Evolutionary conservation across 2,888 invertebrate genomes (phyloP).

Genomic region (Calameuta pallipes): DNA sequence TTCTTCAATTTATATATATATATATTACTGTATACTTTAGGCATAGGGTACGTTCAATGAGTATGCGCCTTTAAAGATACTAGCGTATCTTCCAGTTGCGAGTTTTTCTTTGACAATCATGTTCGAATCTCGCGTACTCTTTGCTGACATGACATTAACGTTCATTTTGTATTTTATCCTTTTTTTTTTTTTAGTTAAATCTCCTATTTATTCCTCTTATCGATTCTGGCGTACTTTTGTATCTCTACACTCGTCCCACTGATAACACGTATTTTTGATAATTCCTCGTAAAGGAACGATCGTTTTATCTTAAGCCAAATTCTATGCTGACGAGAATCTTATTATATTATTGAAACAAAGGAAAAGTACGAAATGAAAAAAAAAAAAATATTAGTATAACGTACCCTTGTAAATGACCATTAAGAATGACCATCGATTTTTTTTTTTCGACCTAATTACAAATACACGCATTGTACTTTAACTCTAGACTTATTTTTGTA

Average conservation of each 20-base stretch:
- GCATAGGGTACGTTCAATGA: constrained; percentile 28
- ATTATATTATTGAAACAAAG: neutral
- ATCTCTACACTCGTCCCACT: neutral
- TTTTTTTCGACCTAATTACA: neutral
- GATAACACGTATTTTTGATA: neutral
- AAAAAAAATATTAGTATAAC: neutral
- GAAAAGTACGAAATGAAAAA: neutral
- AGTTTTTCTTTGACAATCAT: neutral
- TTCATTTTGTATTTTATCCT: neutral
- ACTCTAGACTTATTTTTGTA: constrained; percentile 39
- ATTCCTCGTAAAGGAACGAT: neutral
- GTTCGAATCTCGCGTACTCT: neutral
- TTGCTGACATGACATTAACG: neutral
- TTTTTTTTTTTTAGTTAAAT: neutral
- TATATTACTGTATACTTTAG: constrained; percentile 27
- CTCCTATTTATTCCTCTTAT: neutral
- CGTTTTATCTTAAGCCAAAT: neutral
- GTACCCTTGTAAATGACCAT: neutral
- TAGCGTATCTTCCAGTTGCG: neutral
- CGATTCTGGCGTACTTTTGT: neutral
- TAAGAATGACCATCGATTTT: neutral
- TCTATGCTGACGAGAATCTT: neutral
- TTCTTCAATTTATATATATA: constrained; percentile 4
- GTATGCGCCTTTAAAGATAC: constrained; percentile 16
- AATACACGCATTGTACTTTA: constrained; percentile 26